These are phyloP conservation scores for Palythoa caribaeorum DNA, from an alignment of 92 coral and sea anemone species.

Conservation along the genomic window DNA sequence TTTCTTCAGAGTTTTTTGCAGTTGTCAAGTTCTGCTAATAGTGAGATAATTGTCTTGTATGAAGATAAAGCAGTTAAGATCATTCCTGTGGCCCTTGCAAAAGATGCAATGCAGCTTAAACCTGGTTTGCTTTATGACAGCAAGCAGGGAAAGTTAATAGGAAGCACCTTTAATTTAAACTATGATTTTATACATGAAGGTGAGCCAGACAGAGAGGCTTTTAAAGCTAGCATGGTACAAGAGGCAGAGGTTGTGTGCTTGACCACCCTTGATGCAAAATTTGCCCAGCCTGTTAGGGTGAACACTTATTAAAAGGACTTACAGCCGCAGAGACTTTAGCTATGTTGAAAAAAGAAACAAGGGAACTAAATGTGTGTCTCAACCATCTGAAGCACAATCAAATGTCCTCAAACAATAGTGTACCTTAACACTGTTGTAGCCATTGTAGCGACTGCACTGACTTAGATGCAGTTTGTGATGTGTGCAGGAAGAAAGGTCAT, in stretches of 20 bases:
- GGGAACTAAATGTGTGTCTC: not conserved
- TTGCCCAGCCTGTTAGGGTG: not conserved
- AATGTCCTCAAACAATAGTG: not conserved
- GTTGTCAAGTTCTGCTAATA: not conserved
- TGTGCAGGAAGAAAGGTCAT: conserved; percentile 62
- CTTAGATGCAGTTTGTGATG: conserved; percentile 61
- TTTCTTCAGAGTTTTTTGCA: conserved; percentile 55
- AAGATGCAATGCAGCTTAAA: conserved; percentile 63
- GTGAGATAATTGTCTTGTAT: conserved; percentile 10
- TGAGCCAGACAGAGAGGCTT: conserved; percentile 45
- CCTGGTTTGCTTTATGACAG: conserved; percentile 76
- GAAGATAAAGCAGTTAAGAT: conserved; percentile 65
- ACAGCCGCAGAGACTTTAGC: not conserved
- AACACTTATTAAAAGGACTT: not conserved
- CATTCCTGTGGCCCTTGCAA: conserved; percentile 72
- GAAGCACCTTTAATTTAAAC: conserved; percentile 33
- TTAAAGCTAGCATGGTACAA: conserved; percentile 43
- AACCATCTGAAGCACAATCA: not conserved
- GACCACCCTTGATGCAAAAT: not conserved
- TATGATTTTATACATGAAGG: conserved; percentile 37
- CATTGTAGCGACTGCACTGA: not conserved
- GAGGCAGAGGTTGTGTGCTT: conserved; percentile 6
- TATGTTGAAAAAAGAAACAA: not conserved
- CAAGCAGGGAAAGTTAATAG: conserved; percentile 64
- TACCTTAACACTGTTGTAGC: not conserved